These are phyloP conservation scores for Athalia circularis DNA, from an alignment of 2,888 invertebrate genomes.

Conservation along the genomic window DNA sequence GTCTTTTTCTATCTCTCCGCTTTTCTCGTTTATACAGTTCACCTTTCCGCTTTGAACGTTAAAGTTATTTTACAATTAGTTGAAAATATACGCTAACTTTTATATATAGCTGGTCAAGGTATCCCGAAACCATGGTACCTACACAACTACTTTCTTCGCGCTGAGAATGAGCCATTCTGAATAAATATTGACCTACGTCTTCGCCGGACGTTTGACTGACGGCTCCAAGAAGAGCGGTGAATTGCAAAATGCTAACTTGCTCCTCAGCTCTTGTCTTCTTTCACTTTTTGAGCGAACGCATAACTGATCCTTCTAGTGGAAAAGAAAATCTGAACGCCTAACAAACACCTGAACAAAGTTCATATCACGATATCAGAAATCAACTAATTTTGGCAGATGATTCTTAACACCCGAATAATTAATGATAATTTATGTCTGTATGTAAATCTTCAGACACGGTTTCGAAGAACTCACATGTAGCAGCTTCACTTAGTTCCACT, in stretches of 20 bases:
- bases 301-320: constrained; percentile 8
- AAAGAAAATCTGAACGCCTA: not conserved
- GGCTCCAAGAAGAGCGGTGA: constrained; percentile 14
- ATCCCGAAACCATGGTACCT: no score
- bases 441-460: no score
- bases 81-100: constrained; percentile 38
- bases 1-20: constrained; percentile 15
- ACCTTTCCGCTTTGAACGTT: constrained; percentile 6
- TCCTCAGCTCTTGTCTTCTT: constrained; percentile 6
- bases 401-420: no score
- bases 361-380: no score
- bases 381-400: no score
- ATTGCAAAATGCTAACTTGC: not conserved
- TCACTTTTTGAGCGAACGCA: constrained; percentile 8
- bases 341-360: no score
- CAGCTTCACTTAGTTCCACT: not conserved
- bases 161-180: constrained; percentile 28
- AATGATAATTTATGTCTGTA: not conserved
- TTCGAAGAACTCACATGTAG: not conserved
- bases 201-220: constrained; percentile 45
- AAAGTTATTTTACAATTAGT: constrained; percentile 35
- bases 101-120: constrained; percentile 21
- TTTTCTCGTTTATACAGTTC: constrained; percentile 34
- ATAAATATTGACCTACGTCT: constrained; percentile 46
- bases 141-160: not conserved